These are phyloP conservation scores for Isoperla grammatica DNA, from an alignment of 2,888 invertebrate species.

Conservation along the genomic window DNA sequence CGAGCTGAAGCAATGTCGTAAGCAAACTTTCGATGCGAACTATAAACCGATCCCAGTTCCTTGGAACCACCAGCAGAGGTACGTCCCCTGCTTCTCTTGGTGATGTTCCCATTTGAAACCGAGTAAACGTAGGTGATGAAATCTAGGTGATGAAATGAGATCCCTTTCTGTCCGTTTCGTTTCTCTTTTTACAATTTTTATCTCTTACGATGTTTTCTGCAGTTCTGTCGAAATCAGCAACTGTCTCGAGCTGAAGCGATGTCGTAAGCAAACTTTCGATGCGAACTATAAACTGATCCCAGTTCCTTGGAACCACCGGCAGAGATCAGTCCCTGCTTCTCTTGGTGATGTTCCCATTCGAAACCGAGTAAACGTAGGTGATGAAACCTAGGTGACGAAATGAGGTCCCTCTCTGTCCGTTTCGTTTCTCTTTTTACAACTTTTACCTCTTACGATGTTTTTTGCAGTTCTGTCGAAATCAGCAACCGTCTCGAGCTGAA, in stretches of 20 bases:
- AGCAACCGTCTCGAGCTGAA: constrained; percentile 20
- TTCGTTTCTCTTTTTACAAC: no score
- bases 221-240: constrained; percentile 16
- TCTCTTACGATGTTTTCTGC: constrained; percentile 17
- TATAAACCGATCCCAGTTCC: constrained; percentile 1
- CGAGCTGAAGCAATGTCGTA: constrained; percentile 21
- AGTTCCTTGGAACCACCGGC: neutral
- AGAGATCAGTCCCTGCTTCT: no score
- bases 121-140: no score
- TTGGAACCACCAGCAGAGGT: neutral
- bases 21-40: constrained; percentile 17
- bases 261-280: constrained; percentile 20
- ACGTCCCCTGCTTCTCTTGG: no score
- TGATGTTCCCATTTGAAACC: no score
- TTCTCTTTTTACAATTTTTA: no score
- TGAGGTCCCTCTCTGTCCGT: no score
- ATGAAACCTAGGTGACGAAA: no score
- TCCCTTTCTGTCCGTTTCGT: no score
- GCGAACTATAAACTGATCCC: constrained; percentile 2
- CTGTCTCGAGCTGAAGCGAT: constrained; percentile 21
- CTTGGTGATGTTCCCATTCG: no score
- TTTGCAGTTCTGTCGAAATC: constrained; percentile 18
- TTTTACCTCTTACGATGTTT: constrained; percentile 16
- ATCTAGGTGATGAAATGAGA: no score
- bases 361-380: no score